These are phyloP conservation scores for Pollachius pollachius DNA, from an alignment of 2,113 vertebrate genomes.

Conservation along the genomic window DNA sequence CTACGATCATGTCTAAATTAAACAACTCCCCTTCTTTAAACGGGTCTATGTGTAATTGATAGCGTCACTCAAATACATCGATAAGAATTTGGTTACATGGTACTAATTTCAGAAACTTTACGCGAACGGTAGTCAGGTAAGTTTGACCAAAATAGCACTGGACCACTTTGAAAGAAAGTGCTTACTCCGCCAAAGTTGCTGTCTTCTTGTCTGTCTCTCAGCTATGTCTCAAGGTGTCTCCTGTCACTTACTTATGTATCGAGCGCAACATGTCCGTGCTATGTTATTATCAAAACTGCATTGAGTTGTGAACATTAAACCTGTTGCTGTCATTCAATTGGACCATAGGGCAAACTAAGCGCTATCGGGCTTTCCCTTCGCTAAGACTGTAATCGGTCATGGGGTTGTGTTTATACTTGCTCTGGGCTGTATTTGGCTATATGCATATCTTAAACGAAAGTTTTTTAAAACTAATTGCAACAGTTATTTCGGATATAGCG, in stretches of 20 bases:
- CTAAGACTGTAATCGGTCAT: not conserved
- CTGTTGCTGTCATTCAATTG: slow-evolving; percentile 1
- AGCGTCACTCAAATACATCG: slow-evolving; percentile 21
- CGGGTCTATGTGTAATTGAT: slow-evolving; percentile 61
- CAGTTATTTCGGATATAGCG: too few species aligned
- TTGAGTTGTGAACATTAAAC: not conserved
- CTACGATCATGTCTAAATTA: slow-evolving; percentile 7
- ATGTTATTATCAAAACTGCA: not conserved
- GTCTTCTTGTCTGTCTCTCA: slow-evolving; percentile 32
- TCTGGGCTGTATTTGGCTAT: not conserved
- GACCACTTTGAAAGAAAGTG: not conserved
- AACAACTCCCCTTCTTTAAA: slow-evolving; percentile 52
- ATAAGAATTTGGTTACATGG: slow-evolving; percentile 8
- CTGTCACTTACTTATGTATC: slow-evolving; percentile 34
- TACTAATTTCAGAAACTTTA: not conserved
- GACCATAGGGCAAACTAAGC: not conserved
- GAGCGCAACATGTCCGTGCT: not conserved
- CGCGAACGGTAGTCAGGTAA: slow-evolving; percentile 45
- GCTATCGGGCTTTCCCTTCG: not conserved
- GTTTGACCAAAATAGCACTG: slow-evolving; percentile 19
- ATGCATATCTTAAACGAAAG: too few species aligned
- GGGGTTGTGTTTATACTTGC: not conserved
- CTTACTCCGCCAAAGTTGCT: slow-evolving; percentile 2
- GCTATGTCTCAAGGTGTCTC: slow-evolving; percentile 46
- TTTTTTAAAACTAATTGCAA: too few species aligned